Percentiles rank a stretch among this genome's conserved stretches.
Evolutionary conservation across 2,113 vertebrate genomes (phyloP).

Genomic region (Rhegmatorhina hoffmannsi): DNA sequence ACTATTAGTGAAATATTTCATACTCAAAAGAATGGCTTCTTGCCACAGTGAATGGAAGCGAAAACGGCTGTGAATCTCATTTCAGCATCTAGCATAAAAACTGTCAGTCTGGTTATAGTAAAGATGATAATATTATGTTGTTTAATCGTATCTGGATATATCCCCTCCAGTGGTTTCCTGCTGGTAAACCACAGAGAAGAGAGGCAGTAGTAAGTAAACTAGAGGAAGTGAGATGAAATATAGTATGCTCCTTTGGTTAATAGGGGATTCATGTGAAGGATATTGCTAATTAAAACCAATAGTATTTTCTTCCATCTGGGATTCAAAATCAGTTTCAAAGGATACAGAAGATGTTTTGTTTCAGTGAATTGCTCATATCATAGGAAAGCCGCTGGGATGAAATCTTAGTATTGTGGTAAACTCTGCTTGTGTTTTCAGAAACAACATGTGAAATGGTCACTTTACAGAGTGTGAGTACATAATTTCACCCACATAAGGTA

Average conservation of each 20-base stretch:
- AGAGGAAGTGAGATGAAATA: constrained; percentile 42
- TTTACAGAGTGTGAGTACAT: not conserved
- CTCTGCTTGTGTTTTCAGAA: not conserved
- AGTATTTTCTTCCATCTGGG: not conserved
- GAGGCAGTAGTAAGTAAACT: constrained; percentile 37
- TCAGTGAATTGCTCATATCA: not conserved
- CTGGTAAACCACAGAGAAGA: constrained; percentile 64
- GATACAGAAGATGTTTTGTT: constrained; percentile 24
- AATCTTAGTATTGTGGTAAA: constrained; percentile 10
- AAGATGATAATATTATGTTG: constrained; percentile 57
- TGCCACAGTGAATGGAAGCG: not conserved
- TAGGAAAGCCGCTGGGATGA: constrained; percentile 13
- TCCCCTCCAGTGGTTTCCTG: constrained; percentile 62
- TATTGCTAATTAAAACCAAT: constrained; percentile 38
- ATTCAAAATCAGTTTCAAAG: constrained; percentile 34
- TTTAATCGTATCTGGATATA: constrained; percentile 54
- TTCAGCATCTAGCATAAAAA: constrained; percentile 35
- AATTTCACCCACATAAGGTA: not conserved
- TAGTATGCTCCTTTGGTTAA: constrained; percentile 3
- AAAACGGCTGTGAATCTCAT: not conserved
- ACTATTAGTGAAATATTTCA: not conserved
- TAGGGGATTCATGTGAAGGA: constrained; percentile 19
- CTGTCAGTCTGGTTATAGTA: constrained; percentile 40
- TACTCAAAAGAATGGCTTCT: not conserved
- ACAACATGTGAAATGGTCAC: not conserved